Conservation (phyloP, 2,113 vertebrate genomes). For the Engystomops pustulosus region DNA sequence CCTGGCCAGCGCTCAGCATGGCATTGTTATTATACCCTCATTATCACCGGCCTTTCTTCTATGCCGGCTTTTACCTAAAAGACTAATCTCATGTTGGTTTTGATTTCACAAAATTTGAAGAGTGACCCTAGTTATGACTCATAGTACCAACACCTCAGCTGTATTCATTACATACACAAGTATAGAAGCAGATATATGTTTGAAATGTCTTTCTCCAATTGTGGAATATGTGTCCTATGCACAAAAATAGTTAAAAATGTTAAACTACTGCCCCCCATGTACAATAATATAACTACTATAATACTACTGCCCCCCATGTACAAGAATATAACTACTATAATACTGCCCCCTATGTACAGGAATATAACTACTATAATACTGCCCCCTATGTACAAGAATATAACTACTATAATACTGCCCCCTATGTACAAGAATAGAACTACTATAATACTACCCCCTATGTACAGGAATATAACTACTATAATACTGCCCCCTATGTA, state of each 20-base stretch:
- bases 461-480: too few relatives aligned
- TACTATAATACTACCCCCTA: too few relatives aligned
- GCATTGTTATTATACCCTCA: neutral
- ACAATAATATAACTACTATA: slow-evolving; percentile 8
- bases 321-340: slow-evolving; percentile 16
- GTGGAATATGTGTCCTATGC: too few relatives aligned
- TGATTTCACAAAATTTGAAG: neutral
- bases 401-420: too few relatives aligned
- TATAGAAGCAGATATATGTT: too few relatives aligned
- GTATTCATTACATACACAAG: too few relatives aligned
- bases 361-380: slow-evolving; percentile 2
- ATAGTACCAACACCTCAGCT: neutral
- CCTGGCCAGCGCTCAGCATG: neutral
- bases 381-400: neutral
- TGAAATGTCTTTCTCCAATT: too few relatives aligned
- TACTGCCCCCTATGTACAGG: neutral
- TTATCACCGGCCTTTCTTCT: neutral
- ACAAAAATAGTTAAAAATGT: neutral
- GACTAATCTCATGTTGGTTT: neutral
- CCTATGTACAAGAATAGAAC: too few relatives aligned
- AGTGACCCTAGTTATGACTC: neutral
- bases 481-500: too few relatives aligned
- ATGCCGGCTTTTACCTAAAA: too few relatives aligned
- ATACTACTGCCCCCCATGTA: neutral
- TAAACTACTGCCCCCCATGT: neutral